A percentile compares a stretch with the other conserved stretches of the same genome.
Conservation (phyloP, 1,140 invertebrate species). For the Nixonia krombeini region DNA sequence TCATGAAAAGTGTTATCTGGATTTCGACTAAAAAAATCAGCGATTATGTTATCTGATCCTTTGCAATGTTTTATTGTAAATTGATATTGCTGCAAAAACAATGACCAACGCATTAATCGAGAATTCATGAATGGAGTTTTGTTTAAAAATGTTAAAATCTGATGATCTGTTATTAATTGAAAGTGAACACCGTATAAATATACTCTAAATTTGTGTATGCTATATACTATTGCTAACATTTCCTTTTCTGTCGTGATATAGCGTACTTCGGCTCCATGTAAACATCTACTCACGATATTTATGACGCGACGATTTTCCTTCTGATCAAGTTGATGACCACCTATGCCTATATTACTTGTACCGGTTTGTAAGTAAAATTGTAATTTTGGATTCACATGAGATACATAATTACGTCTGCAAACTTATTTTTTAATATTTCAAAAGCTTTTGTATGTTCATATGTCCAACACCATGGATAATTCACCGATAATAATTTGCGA, state of each 20-base stretch:
- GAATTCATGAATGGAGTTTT: constrained; percentile 58
- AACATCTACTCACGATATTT: constrained; percentile 12
- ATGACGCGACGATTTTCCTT: constrained; percentile 2
- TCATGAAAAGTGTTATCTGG: background rate
- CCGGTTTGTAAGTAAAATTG: constrained; percentile 15
- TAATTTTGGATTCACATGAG: constrained; percentile 1
- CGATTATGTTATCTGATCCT: constrained; percentile 23
- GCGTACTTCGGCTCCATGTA: constrained; percentile 1
- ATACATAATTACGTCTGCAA: constrained; percentile 4
- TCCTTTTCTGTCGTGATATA: constrained; percentile 58
- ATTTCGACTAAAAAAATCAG: constrained; percentile 20
- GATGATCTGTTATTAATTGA: constrained; percentile 68
- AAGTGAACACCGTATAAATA: constrained; percentile 39
- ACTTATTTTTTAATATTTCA: constrained; percentile 12
- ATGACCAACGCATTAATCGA: constrained; percentile 63
- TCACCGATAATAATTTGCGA: background rate
- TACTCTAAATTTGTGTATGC: constrained; percentile 51
- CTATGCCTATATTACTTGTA: constrained; percentile 15
- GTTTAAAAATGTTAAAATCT: constrained; percentile 63
- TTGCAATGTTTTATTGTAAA: constrained; percentile 58
- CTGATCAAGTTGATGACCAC: constrained; percentile 17
- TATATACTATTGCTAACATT: constrained; percentile 51
- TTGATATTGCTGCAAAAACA: constrained; percentile 63
- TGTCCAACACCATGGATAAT: background rate
- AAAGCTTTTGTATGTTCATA: constrained; percentile 12